Base-by-base conservation (phyloP, 37 sponge, comb jelly and placozoan genomes). In the Halisarca cf. caerulea region DNA sequence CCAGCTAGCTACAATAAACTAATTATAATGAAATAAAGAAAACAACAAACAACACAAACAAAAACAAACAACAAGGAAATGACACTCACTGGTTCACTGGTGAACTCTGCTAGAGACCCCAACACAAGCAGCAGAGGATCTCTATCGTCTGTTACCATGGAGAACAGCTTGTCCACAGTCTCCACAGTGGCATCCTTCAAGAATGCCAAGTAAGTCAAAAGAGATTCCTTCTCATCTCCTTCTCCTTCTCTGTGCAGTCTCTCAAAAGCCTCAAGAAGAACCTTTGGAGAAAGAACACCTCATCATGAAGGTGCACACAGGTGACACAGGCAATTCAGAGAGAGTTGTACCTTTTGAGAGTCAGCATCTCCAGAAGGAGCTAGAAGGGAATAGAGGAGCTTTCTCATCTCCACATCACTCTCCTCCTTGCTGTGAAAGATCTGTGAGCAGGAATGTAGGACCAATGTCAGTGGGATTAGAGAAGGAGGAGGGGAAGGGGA, bases 301-400 rank as follows among this genome's bases (percentile, higher is more conserved):
- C 51, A n/a, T n/a, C n/a, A n/a, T n/a, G n/a, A n/a, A n/a, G n/a
- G n/a, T n/a, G n/a, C n/a, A n/a, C n/a, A n/a, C n/a, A n/a, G n/a
- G n/a, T n/a, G n/a, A n/a, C n/a, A n/a, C n/a, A n/a, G n/a, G n/a
- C n/a, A n/a, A n/a, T n/a, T n/a, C n/a, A n/a, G n/a, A n/a, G n/a
- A n/a, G n/a, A n/a, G n/a, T n/a, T n/a, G 11, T 70, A 89, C 89
- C 89, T 80, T 68, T 66, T 89, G 89, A 57, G 89, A 24, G 24
- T 8, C 28, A 20, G 27, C n/a, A 38, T 62, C 36, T 57, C 89
- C 89, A 47, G 83, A 72, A 34, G 70, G 21, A 57, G 59, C 59
- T 23, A 89, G 80, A 27, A 89, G 37, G 36, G 85, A 68, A 59
- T 89, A 84, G 58, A 89, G 27, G 28, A 84, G 58, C 35, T 37